A percentile compares a stretch with the other conserved stretches of the same genome.
phyloP scores from a whole-genome alignment of 1,140 invertebrate genomes.

The Calosoma granatense region DNA sequence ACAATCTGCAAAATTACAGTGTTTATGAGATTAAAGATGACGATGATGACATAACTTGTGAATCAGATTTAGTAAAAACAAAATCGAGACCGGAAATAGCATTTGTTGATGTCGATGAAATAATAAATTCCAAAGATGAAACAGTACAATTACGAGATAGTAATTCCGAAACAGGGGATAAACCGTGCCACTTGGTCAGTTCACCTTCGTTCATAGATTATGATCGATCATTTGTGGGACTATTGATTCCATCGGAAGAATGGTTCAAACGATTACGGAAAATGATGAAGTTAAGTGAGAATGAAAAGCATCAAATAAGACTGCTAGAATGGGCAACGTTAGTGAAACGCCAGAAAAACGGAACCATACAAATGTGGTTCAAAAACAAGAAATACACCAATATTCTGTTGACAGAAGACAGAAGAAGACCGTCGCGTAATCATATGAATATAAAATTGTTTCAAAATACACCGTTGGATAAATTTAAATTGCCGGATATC shows the following conservation, averaged over 20 bases:
- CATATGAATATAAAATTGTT: not conserved
- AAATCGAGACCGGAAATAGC: no score
- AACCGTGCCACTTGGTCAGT: no score
- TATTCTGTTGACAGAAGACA: conserved; percentile 1
- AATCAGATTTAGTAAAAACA: no score
- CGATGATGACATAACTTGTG: no score
- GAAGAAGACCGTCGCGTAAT: not conserved
- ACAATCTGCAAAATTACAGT: no score
- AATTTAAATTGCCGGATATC: not conserved
- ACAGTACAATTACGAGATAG: no score
- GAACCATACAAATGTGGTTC: not conserved
- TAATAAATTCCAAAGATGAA: no score
- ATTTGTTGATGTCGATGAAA: not conserved
- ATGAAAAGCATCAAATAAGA: not conserved
- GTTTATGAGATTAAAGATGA: not conserved
- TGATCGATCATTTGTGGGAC: not conserved
- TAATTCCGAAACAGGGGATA: no score
- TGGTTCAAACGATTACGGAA: not conserved
- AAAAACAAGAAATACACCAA: not conserved
- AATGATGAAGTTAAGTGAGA: not conserved
- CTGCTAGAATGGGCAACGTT: not conserved
- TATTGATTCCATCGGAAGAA: not conserved
- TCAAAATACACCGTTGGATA: not conserved
- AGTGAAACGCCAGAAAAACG: not conserved
- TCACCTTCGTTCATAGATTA: not conserved